A percentile compares a stretch with the other conserved stretches of the same genome.
Evolutionary conservation across 1,140 invertebrate species (phyloP).

Genomic region (Lasioglossum baleicum): DNA sequence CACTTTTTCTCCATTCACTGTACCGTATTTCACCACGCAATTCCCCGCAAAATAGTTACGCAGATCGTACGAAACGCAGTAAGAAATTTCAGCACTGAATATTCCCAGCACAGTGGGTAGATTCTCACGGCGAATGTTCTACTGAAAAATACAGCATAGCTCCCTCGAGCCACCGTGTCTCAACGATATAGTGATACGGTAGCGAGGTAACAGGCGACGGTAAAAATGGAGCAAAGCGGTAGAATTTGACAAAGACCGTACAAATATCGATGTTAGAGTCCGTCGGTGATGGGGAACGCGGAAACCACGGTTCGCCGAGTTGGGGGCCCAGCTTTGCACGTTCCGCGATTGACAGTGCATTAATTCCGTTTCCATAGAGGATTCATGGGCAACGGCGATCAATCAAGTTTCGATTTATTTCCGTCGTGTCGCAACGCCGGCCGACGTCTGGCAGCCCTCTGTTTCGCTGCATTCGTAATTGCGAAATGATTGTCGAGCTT

Average conservation of each 20-base stretch:
- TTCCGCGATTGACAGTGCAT: conserved; percentile 43
- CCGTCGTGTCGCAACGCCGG: conserved; percentile 21
- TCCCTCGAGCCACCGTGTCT: too few relatives aligned
- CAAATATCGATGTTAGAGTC: conserved; percentile 29
- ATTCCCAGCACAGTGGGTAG: too few relatives aligned
- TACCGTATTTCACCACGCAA: too few relatives aligned
- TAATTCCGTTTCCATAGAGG: conserved; percentile 33
- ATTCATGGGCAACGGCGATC: conserved; percentile 18
- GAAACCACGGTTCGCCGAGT: conserved; percentile 8
- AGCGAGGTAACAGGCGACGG: too few relatives aligned
- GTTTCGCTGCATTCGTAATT: conserved; percentile 52
- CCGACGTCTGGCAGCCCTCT: conserved; percentile 15
- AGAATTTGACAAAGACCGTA: conserved; percentile 24
- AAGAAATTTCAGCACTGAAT: too few relatives aligned
- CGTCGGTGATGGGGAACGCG: background rate
- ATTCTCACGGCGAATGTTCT: too few relatives aligned
- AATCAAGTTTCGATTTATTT: conserved; percentile 48
- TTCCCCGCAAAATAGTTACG: too few relatives aligned
- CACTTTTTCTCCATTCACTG: too few relatives aligned
- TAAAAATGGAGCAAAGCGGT: background rate
- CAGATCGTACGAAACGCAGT: too few relatives aligned
- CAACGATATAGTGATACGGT: too few relatives aligned
- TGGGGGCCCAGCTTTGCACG: too few relatives aligned
- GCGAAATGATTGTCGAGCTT: conserved; percentile 56
- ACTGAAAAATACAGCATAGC: too few relatives aligned